Percentiles rank a stretch among this genome's conserved stretches.
These are phyloP conservation scores for Seladonia tumulorum DNA, from an alignment of 2,888 invertebrate species.

Conservation along the genomic window DNA sequence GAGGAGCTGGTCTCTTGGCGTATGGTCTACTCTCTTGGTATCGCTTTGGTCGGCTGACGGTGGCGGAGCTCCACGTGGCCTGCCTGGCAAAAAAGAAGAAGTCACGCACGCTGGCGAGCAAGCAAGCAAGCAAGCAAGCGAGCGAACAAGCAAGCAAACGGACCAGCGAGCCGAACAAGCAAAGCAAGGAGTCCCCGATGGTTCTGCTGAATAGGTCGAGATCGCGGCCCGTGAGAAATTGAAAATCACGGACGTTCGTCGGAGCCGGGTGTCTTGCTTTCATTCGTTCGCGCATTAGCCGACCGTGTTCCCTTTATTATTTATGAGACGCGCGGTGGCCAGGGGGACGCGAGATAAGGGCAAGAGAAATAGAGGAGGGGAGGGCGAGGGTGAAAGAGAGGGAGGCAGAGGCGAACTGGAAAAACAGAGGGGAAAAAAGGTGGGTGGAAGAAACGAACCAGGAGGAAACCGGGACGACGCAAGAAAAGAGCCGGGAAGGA, in stretches of 20 bases:
- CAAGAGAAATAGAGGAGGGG: background rate
- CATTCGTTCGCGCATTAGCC: conserved; percentile 50
- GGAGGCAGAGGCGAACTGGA: conserved; percentile 22
- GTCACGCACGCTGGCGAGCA: conserved; percentile 38
- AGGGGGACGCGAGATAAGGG: conserved; percentile 17
- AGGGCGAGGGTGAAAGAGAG: conserved; percentile 2
- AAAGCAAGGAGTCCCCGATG: conserved; percentile 33
- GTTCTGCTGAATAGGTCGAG: conserved; percentile 52
- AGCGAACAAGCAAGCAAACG: conserved; percentile 14
- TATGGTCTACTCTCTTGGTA: background rate
- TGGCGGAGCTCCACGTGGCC: conserved; percentile 19
- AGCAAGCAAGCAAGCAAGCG: conserved; percentile 2
- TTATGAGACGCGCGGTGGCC: conserved; percentile 56
- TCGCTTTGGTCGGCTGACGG: conserved; percentile 17
- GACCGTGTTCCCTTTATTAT: conserved; percentile 66
- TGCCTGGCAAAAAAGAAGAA: conserved; percentile 49
- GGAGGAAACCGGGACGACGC: conserved; percentile 16
- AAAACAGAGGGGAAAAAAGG: background rate
- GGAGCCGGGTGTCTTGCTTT: conserved; percentile 39
- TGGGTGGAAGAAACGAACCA: conserved; percentile 19
- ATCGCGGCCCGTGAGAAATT: conserved; percentile 62
- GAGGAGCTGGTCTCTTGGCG: background rate
- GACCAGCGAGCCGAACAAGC: too few relatives aligned
- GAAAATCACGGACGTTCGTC: conserved; percentile 59
- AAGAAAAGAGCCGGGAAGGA: conserved; percentile 24